Base-by-base conservation (phyloP, 1,140 invertebrate species). In the Drepana arcuata region DNA sequence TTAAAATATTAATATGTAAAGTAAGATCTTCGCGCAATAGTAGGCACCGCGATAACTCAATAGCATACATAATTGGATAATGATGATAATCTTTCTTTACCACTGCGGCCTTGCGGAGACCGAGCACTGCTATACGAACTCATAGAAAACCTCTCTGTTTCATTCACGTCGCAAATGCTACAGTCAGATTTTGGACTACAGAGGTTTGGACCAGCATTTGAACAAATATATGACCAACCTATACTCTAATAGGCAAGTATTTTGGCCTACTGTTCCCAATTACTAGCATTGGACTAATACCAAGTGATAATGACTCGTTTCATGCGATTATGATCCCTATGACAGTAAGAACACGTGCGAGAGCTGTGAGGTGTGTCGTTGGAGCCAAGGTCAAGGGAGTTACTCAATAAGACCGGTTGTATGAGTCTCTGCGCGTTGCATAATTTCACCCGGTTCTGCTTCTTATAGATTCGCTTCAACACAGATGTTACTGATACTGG, bases 181-280 rank as follows among this genome's bases (percentile, higher is more conserved):
- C n/a, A n/a, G n/a, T n/a, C n/a, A n/a, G n/a, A n/a, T n/a, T n/a
- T n/a, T n/a, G n/a, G n/a, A n/a, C n/a, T n/a, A n/a, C n/a, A n/a
- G n/a, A n/a, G n/a, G n/a, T n/a, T n/a, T n/a, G n/a, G n/a, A n/a
- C n/a, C n/a, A n/a, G n/a, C n/a, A n/a, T n/a, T n/a, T n/a, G n/a
- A n/a, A n/a, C n/a, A n/a, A n/a, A n/a, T n/a, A n/a, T n/a, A 34
- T 26, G 16, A 30, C 14, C 41, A 39, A 35, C 25, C 41, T 37
- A 42, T 35, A 41, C 40, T 30, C 41, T 34, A 49, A 45, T 53
- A 50, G 48, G 49, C 60, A 48, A 55, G 49, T 48, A 50, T 68
- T 60, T 65, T 79, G 72, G 70, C 68, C 70, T 57, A 69, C 48
- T 77, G 64, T 49, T 54, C 71, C 51, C 56, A 62, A 71, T 77